Evolutionary conservation across 1,140 invertebrate genomes (phyloP).

Genomic region (Samia ricini): DNA sequence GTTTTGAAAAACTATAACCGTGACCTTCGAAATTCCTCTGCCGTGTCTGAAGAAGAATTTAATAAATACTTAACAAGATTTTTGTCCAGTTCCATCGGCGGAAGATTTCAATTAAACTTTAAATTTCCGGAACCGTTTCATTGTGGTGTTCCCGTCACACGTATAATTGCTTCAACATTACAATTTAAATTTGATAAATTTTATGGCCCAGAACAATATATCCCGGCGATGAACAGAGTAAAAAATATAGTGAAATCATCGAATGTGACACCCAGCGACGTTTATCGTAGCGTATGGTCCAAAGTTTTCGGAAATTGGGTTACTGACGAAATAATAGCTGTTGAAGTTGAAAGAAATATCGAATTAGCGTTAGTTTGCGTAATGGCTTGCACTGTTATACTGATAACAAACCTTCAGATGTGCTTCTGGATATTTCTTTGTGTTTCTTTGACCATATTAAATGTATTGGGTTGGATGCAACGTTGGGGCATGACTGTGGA

Average conservation of each 20-base stretch:
- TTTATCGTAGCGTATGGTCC: slow-evolving; percentile 83
- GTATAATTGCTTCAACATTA: slow-evolving; percentile 79
- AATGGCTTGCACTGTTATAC: slow-evolving; percentile 86
- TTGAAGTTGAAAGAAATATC: slow-evolving; percentile 89
- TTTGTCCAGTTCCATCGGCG: slow-evolving; percentile 82
- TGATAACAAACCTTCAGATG: slow-evolving; percentile 89
- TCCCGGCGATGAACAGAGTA: slow-evolving; percentile 85
- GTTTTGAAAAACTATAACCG: slow-evolving; percentile 72
- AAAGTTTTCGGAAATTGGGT: slow-evolving; percentile 86
- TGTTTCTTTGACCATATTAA: slow-evolving; percentile 86
- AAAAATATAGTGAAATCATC: slow-evolving; percentile 77
- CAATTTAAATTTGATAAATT: slow-evolving; percentile 82
- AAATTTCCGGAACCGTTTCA: slow-evolving; percentile 79
- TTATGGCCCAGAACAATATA: slow-evolving; percentile 80
- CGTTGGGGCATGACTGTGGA: slow-evolving; percentile 90
- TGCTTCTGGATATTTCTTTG: slow-evolving; percentile 89
- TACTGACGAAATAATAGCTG: slow-evolving; percentile 87
- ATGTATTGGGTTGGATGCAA: slow-evolving; percentile 91
- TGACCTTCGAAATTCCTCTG: slow-evolving; percentile 71
- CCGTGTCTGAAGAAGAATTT: slow-evolving; percentile 78
- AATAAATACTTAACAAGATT: slow-evolving; percentile 83
- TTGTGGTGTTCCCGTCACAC: slow-evolving; percentile 80
- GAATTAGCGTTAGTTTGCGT: slow-evolving; percentile 88
- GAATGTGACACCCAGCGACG: slow-evolving; percentile 79
- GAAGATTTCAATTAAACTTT: slow-evolving; percentile 84